Percentiles rank a stretch among this genome's conserved stretches.
Evolutionary conservation across 2,113 vertebrate species (phyloP).

Genomic region (Tachycineta bicolor): DNA sequence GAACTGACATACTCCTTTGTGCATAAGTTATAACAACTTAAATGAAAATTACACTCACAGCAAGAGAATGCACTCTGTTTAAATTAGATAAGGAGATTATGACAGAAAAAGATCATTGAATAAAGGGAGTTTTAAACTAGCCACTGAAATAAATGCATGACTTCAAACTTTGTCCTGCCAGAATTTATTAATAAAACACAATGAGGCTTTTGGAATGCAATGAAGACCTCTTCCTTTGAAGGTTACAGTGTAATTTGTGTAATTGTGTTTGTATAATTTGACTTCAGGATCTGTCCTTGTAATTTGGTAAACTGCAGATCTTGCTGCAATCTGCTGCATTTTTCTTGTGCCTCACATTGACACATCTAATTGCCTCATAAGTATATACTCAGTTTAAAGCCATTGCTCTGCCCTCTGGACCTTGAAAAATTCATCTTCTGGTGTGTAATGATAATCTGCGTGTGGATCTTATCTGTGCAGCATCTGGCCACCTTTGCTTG

Average conservation of each 20-base stretch:
- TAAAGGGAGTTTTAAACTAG: conserved; percentile 20
- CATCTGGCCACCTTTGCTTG: conserved; percentile 66
- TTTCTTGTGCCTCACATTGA: conserved; percentile 18
- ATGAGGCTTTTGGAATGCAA: conserved; percentile 29
- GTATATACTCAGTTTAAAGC: not conserved
- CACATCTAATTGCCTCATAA: conserved; percentile 9
- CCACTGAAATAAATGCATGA: conserved; percentile 29
- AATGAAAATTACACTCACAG: conserved; percentile 36
- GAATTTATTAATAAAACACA: conserved; percentile 35
- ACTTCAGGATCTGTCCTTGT: conserved; percentile 37
- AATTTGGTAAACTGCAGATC: conserved; percentile 55
- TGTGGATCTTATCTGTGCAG: conserved; percentile 51
- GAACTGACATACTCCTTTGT: not conserved
- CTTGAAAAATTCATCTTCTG: conserved; percentile 39
- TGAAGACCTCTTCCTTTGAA: conserved; percentile 39
- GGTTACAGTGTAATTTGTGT: conserved; percentile 54
- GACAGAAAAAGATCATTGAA: conserved; percentile 37
- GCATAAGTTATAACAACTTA: conserved; percentile 7
- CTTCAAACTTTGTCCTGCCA: conserved; percentile 48
- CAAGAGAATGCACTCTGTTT: conserved; percentile 7
- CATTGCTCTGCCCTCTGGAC: conserved; percentile 13
- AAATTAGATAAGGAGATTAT: conserved; percentile 49
- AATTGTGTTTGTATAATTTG: conserved; percentile 51
- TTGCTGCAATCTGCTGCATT: not conserved
- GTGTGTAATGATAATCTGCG: conserved; percentile 35